Base-by-base conservation (phyloP, 2,888 invertebrate species). In the Drosophila limbata region DNA sequence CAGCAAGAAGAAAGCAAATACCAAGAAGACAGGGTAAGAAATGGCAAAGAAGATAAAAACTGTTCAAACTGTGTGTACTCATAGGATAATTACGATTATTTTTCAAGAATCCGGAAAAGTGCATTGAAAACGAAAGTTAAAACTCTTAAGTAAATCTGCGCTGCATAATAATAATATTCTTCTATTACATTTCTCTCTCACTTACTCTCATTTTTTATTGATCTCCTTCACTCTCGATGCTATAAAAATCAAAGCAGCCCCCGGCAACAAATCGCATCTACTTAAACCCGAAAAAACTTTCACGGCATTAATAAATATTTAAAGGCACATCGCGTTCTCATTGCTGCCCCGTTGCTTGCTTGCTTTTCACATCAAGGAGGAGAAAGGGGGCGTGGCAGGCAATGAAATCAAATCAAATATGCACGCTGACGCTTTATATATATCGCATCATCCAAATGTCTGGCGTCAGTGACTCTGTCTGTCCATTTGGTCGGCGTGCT, bases 331-430 rank as follows among this genome's bases (percentile, higher is more conserved):
- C 89, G 83, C 89, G 89, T 84, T 65, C 66, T 62, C 63, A 70
- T 37, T 63, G 77, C 72, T 63, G 39, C 57, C 66, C 71, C 25
- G 47, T 51, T 61, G 42, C 44, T 21, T 28, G 33, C 42, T 33
- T 25, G 25, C 25, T 25, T 25, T 25, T 19, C 28, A n/a, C 4
- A 9, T 15, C 28, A 28, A 17, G 10, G 55, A 9, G 6, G 9
- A 17, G 6, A 28, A 6, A 21, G 10, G 57, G 67, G 74, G 79
- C 56, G 63, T 56, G 66, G 73, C 53, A 71, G 73, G 86, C 89
- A 82, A 89, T 85, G 86, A 85, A 85, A 85, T 85, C 89, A 88
- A 85, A 85, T 85, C 84, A 85, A 89, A 85, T 85, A 85, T 85
- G 84, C 88, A 81, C 70, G 82, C 81, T 89, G 89, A 89, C 82